Conservation (phyloP, 2,113 vertebrate species). For the Neogale vison region DNA sequence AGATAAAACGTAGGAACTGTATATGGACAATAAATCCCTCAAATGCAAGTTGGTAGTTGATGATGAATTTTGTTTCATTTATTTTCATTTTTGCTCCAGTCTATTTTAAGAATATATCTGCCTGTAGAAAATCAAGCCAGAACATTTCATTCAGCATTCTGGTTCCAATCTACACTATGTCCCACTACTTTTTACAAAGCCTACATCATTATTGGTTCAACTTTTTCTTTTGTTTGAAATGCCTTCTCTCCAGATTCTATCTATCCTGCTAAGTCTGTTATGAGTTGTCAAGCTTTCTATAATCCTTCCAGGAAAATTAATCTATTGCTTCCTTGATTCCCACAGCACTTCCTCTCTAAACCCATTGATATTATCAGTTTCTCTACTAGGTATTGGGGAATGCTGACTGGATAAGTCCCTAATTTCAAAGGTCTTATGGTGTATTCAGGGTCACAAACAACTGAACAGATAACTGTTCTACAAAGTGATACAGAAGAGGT, state of each 20-base stretch:
- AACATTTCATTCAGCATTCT: not conserved
- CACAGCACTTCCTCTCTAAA: not conserved
- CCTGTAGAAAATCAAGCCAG: not conserved
- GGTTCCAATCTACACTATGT: not conserved
- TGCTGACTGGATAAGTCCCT: not conserved
- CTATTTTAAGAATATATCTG: not conserved
- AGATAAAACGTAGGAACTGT: not conserved
- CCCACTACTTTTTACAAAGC: not conserved
- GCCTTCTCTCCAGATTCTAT: not conserved
- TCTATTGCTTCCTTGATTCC: not conserved
- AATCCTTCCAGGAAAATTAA: not conserved
- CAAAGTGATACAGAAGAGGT: not conserved
- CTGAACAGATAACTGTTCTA: not conserved
- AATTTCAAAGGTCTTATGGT: not conserved
- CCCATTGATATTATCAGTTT: not conserved
- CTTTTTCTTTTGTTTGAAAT: slow-evolving; percentile 38
- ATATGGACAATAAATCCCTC: not conserved
- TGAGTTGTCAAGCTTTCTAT: not conserved
- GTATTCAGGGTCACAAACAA: not conserved
- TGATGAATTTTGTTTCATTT: not conserved
- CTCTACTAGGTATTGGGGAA: not conserved
- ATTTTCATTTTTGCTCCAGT: not conserved
- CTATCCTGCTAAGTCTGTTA: not conserved
- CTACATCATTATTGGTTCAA: not conserved
- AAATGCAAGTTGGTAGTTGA: not conserved